Conservation (phyloP, 2,797 vertebrate genomes). For the Tauraco hartlaubi region DNA sequence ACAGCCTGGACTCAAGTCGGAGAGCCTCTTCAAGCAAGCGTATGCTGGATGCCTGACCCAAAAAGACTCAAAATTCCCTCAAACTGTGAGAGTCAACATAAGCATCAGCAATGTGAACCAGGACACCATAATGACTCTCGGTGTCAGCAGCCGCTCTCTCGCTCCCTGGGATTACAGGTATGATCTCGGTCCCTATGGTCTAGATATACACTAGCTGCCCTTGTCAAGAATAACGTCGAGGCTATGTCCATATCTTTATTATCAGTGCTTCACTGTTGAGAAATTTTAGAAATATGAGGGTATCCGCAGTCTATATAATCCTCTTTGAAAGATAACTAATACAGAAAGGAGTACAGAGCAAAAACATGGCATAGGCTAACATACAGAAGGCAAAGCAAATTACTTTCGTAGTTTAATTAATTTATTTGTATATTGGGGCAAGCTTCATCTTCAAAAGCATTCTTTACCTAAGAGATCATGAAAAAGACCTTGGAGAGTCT, state of each 20-base stretch:
- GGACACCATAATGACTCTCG: not conserved
- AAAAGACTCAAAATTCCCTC: conserved; percentile 50
- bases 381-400: not conserved
- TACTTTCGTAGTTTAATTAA: not conserved
- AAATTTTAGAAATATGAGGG: not conserved
- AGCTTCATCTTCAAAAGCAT: not conserved
- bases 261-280: not conserved
- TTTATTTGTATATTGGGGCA: not conserved
- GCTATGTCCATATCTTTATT: not conserved
- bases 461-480: not conserved
- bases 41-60: conserved; percentile 6
- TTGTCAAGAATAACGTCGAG: not conserved
- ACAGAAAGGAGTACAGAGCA: not conserved
- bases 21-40: not conserved
- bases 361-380: not conserved
- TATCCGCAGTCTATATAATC: not conserved
- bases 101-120: conserved; percentile 16
- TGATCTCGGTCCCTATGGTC: fast-evolving
- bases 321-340: not conserved
- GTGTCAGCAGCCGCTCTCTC: conserved; percentile 74
- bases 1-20: not conserved
- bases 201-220: not conserved
- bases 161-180: conserved; percentile 81
- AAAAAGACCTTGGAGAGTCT: not conserved
- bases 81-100: conserved; percentile 69